phyloP scores from a whole-genome alignment of 2,113 vertebrate species.

The Eubucco bourcierii region DNA sequence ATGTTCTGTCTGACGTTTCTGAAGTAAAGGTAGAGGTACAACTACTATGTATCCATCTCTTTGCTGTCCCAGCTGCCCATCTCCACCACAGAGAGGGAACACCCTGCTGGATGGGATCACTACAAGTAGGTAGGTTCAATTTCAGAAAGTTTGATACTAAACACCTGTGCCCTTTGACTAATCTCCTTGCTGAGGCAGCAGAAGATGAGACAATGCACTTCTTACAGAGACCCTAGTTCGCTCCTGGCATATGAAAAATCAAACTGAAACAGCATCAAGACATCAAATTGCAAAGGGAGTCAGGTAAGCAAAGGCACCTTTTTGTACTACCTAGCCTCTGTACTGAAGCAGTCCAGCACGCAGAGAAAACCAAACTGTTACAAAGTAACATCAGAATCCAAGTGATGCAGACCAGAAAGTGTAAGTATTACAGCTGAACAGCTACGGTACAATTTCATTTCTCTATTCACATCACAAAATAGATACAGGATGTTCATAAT shows the following conservation, averaged over 20 bases:
- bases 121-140: fast-evolving
- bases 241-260: not conserved
- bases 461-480: not conserved
- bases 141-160: not conserved
- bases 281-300: not conserved
- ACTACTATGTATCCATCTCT: not conserved
- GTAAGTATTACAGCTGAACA: not conserved
- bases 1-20: not conserved
- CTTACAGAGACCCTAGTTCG: not conserved
- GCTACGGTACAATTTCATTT: not conserved
- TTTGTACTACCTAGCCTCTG: not conserved
- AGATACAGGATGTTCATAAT: not conserved
- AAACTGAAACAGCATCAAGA: not conserved
- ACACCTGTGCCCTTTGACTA: not conserved
- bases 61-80: not conserved
- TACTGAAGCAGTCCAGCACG: not conserved
- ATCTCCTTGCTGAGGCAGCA: not conserved
- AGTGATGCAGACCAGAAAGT: not conserved
- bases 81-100: not conserved
- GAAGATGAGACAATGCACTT: not conserved
- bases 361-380: not conserved
- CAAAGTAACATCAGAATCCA: not conserved
- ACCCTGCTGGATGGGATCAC: not conserved
- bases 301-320: not conserved
- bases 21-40: not conserved